A percentile compares a stretch with the other conserved stretches of the same genome.
Evolutionary conservation across 2,888 invertebrate genomes (phyloP).

Genomic region (Creontiades dilutus): DNA sequence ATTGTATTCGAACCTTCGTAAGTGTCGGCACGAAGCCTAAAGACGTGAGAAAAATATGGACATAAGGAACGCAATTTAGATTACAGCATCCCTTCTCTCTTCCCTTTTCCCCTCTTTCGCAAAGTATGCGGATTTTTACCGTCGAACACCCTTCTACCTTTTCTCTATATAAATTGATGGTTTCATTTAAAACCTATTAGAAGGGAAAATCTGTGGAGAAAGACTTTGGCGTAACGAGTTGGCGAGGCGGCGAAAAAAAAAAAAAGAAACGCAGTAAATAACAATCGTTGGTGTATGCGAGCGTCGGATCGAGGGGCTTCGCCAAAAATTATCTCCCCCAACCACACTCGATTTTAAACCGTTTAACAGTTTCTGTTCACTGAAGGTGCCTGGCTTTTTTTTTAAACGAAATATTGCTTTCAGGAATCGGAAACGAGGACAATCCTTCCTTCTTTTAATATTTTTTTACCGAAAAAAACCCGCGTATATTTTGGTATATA

Average conservation of each 20-base stretch:
- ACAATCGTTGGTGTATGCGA: conserved; percentile 65
- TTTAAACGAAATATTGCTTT: conserved; percentile 6
- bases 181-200: conserved; percentile 73
- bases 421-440: background rate
- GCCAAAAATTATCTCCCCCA: conserved; percentile 59
- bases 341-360: conserved; percentile 55
- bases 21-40: conserved; percentile 3
- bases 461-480: too few relatives aligned
- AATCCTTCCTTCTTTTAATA: too few relatives aligned
- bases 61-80: conserved; percentile 45
- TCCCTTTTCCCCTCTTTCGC: background rate
- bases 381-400: background rate
- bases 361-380: conserved; percentile 52
- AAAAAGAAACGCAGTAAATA: conserved; percentile 65
- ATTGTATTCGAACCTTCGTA: background rate
- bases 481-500: too few relatives aligned
- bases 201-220: conserved; percentile 43
- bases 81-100: conserved; percentile 14
- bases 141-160: background rate
- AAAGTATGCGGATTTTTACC: conserved; percentile 12
- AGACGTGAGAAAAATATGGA: background rate
- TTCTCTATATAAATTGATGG: conserved; percentile 69
- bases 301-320: conserved; percentile 10
- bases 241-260: conserved; percentile 33
- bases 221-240: conserved; percentile 66